Percentiles rank a stretch among this genome's conserved stretches.
These are phyloP conservation scores for Poeciliopsis paucimaculata DNA, from an alignment of 2,797 vertebrate species.

Conservation along the genomic window DNA sequence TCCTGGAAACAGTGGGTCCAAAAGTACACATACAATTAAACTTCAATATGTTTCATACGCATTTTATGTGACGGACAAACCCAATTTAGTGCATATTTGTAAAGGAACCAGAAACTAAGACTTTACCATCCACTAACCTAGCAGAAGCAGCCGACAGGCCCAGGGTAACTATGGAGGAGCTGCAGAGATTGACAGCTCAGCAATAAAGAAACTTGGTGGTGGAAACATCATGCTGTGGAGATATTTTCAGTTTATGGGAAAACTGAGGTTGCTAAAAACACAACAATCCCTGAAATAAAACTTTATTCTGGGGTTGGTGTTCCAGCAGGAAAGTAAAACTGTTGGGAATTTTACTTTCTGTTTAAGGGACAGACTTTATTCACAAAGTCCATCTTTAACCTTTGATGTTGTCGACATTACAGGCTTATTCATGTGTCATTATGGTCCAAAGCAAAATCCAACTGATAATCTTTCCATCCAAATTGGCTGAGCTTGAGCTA, in stretches of 20 bases:
- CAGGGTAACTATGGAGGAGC: background rate
- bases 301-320: background rate
- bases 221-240: background rate
- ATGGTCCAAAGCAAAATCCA: background rate
- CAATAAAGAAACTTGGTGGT: background rate
- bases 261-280: background rate
- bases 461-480: background rate
- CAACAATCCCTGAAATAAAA: background rate
- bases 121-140: too few relatives aligned
- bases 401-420: background rate
- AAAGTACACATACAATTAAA: background rate
- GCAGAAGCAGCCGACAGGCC: background rate
- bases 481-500: background rate
- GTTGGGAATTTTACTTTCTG: too few relatives aligned
- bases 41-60: background rate
- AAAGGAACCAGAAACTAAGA: background rate
- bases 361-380: too few relatives aligned
- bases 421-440: background rate
- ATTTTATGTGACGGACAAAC: background rate
- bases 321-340: background rate
- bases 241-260: background rate
- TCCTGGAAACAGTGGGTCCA: background rate
- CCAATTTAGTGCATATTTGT: background rate
- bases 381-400: background rate
- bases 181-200: background rate